These are phyloP conservation scores for Megaceryle maxima DNA, from an alignment of 2,113 vertebrate genomes.

Conservation along the genomic window DNA sequence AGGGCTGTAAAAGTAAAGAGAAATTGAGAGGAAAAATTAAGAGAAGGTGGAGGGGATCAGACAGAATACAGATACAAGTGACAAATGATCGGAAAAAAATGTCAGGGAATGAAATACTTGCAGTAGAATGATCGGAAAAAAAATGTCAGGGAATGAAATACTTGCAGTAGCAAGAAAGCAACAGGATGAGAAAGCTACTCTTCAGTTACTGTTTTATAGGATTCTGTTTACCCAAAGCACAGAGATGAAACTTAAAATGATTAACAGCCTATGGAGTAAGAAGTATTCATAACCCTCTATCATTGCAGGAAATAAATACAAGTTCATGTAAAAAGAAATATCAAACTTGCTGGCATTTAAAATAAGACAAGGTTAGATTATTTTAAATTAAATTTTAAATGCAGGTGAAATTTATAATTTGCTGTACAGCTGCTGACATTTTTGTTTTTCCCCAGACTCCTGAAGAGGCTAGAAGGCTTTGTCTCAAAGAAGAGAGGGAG, in stretches of 20 bases:
- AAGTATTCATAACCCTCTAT: background rate
- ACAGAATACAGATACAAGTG: background rate
- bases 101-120: background rate
- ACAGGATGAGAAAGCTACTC: background rate
- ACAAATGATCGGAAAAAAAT: background rate
- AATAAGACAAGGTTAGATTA: conserved; percentile 28
- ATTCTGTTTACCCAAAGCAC: background rate
- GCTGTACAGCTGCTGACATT: conserved; percentile 30
- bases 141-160: background rate
- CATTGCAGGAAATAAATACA: background rate
- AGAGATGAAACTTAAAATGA: background rate
- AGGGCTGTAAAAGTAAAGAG: background rate
- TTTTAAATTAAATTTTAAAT: conserved; percentile 57
- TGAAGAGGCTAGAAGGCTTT: background rate
- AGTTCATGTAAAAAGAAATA: conserved; percentile 16
- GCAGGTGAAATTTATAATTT: conserved; percentile 42
- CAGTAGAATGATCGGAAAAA: background rate
- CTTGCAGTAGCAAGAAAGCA: background rate
- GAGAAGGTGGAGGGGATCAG: background rate
- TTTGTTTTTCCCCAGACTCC: conserved; percentile 1
- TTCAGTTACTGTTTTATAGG: background rate
- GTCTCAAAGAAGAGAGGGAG: background rate
- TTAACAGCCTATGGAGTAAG: background rate
- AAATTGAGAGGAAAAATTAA: background rate
- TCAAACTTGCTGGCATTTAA: conserved; percentile 29